These are phyloP conservation scores for Watsonalla cultraria DNA, from an alignment of 2,888 invertebrate species.

Conservation along the genomic window DNA sequence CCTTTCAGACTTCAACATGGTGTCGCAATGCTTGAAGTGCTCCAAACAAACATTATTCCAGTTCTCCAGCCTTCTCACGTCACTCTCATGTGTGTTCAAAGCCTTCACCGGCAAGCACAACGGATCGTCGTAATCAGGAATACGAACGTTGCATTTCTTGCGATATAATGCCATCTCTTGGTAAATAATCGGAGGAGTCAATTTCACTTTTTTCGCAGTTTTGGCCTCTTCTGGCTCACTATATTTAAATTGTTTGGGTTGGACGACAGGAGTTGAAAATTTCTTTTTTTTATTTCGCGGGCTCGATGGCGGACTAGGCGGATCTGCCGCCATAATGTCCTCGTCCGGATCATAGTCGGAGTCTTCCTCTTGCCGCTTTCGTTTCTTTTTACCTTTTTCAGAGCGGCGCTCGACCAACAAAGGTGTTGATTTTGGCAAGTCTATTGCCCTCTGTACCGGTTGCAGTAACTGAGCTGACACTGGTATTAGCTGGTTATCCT, in stretches of 20 bases:
- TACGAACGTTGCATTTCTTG: constrained; percentile 39
- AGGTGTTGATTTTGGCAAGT: constrained; percentile 16
- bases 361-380: constrained; percentile 45
- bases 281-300: constrained; percentile 20
- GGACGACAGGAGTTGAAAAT: not conserved
- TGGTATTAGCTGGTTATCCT: not conserved
- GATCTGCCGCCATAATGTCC: constrained; percentile 20
- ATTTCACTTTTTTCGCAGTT: constrained; percentile 12
- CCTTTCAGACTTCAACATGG: constrained; percentile 37
- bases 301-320: constrained; percentile 21
- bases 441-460: not conserved
- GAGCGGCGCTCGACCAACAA: constrained; percentile 38
- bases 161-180: constrained; percentile 24
- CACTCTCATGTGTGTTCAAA: constrained; percentile 30
- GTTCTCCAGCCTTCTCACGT: constrained; percentile 40
- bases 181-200: constrained; percentile 1
- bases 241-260: not conserved
- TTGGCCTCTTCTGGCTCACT: constrained; percentile 10
- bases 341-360: constrained; percentile 59
- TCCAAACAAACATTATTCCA: constrained; percentile 67
- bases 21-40: constrained; percentile 47
- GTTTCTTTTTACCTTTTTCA: constrained; percentile 27
- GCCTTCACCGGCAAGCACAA: constrained; percentile 62
- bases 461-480: not conserved
- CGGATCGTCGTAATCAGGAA: constrained; percentile 66